Evolutionary conservation across 2,888 invertebrate species (phyloP).

Genomic region (Disparrhopalites patrizii): DNA sequence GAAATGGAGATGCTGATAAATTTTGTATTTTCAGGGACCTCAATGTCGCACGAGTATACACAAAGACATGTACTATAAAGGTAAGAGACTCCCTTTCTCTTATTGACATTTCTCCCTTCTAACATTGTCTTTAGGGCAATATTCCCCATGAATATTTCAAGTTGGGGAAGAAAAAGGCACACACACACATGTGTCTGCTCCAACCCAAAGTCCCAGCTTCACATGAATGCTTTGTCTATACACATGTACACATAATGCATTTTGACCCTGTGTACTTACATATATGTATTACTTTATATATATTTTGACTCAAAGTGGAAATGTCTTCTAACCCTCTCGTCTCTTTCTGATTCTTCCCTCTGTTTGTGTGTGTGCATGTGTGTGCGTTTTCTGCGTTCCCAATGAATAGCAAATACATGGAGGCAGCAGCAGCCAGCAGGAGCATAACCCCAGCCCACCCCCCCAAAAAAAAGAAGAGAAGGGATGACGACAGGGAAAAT

Average conservation of each 20-base stretch:
- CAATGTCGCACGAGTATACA: conserved; percentile 88
- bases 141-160: conserved; percentile 31
- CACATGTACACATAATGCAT: background rate
- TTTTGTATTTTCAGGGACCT: conserved; percentile 57
- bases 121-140: conserved; percentile 31
- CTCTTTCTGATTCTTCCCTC: conserved; percentile 14
- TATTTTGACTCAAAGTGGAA: too few relatives aligned
- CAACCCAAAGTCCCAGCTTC: background rate
- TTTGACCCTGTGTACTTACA: background rate
- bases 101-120: conserved; percentile 18
- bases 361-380: too few relatives aligned
- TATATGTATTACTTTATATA: too few relatives aligned
- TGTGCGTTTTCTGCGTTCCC: conserved; percentile 9
- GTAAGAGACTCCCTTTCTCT: conserved; percentile 53
- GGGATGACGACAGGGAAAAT: background rate
- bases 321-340: background rate
- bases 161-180: background rate
- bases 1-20: conserved; percentile 34
- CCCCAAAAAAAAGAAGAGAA: background rate
- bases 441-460: background rate
- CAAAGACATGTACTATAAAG: conserved; percentile 87
- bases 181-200: conserved; percentile 4
- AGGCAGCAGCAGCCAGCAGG: conserved; percentile 18
- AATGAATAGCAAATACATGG: conserved; percentile 36
- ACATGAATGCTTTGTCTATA: too few relatives aligned